Percentiles rank a stretch among this genome's conserved stretches.
Evolutionary conservation across 2,113 vertebrate genomes (phyloP).

Genomic region (Sigmodon hispidus): DNA sequence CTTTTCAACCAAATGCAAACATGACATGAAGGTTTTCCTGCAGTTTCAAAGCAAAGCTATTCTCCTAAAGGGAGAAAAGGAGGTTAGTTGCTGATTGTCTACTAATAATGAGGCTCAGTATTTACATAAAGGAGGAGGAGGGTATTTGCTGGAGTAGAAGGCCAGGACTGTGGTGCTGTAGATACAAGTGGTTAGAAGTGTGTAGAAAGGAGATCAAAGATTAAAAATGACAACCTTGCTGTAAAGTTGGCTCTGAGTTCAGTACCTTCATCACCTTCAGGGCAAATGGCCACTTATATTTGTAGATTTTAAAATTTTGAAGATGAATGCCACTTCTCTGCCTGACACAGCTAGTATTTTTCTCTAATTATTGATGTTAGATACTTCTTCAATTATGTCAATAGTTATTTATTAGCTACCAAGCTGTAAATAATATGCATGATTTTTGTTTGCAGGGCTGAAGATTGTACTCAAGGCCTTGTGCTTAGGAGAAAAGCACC

Average conservation of each 20-base stretch:
- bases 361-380: not conserved
- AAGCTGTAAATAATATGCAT: not conserved
- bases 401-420: not conserved
- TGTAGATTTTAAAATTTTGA: not conserved
- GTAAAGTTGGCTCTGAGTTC: too few species aligned
- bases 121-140: not conserved
- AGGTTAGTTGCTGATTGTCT: constrained; percentile 10
- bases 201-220: not conserved
- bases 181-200: not conserved
- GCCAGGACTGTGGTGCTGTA: not conserved
- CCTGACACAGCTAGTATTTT: not conserved
- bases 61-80: constrained; percentile 37
- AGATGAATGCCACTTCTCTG: not conserved
- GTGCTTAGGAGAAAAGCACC: not conserved
- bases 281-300: not conserved
- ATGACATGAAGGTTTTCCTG: constrained; percentile 64
- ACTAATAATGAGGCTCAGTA: not conserved
- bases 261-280: not conserved
- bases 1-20: constrained; percentile 73
- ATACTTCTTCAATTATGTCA: not conserved
- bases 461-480: not conserved
- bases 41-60: constrained; percentile 65
- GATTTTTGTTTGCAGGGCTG: not conserved
- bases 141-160: not conserved
- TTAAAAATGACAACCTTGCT: not conserved